Base-by-base conservation (phyloP, 2,888 invertebrate species). In the Venustoraphidia nigricollis region DNA sequence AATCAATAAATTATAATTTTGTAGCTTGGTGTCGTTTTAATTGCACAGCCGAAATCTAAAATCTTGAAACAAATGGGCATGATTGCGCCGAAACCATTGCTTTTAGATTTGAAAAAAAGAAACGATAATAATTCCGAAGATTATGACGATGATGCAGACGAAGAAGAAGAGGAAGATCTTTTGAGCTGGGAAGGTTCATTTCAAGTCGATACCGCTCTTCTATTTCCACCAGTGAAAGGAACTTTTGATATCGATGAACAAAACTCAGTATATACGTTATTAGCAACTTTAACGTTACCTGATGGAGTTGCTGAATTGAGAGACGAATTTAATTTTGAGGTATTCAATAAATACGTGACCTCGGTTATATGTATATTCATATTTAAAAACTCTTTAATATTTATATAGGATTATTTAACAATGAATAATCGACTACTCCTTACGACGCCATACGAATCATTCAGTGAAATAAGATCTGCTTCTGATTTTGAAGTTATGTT, bases 341-440 rank as follows among this genome's bases (percentile, higher is more conserved):
- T 41, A 41, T 45, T 50, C 36, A 36, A 42, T 27, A 27, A 27
- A 27, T 27, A 27, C 27, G 27, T 6, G 27, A 27, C 3, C 6
- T 27, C 6, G 6, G 6, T 27, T 6, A 45, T 38, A 13, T 37
- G 10, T 42, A 14, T 47, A n/a, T 42, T 45, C 34, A 35, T 43
- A 11, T 44, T 48, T 47, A 5, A 17, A n/a, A 8, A 10, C 8
- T 10, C 9, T 39, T 39, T 13, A 13, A 13, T 9, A 1, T 13
- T 47, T 53, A 59, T 57, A 41, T 58, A 69, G 62, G 68, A 74
- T 58, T 57, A 67, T 10, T 62, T 72, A 51, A 61, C 66, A 43
- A 69, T 75, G 53, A 69, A 70, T 48, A 81, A 81, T 61, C 67
- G 72, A 10, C 59, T 81, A 10, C 70, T 69, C 48, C 56, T 81